Percentiles rank a stretch among this genome's conserved stretches.
These are phyloP conservation scores for Rostratula benghalensis DNA, from an alignment of 2,113 vertebrate genomes.

Conservation along the genomic window DNA sequence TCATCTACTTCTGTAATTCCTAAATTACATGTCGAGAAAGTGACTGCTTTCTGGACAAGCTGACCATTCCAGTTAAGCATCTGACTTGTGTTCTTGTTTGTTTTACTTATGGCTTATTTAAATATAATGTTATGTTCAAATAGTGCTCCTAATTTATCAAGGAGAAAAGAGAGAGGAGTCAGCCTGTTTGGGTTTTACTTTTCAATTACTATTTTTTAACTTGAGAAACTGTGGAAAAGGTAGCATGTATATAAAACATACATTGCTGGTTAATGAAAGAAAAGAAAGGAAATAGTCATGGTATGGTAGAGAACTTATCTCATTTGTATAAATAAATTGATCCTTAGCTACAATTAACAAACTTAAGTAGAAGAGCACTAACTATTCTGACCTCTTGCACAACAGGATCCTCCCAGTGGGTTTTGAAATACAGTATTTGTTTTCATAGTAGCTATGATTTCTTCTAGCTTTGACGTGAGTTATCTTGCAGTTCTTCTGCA, in stretches of 20 bases:
- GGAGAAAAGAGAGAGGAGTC: background rate
- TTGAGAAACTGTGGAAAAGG: background rate
- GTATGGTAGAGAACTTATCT: background rate
- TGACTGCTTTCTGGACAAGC: background rate
- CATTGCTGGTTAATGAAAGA: background rate
- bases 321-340: background rate
- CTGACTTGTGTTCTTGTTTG: background rate
- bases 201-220: background rate
- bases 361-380: background rate
- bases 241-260: background rate
- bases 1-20: background rate
- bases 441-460: slow-evolving; percentile 54
- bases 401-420: background rate
- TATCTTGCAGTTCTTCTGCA: slow-evolving; percentile 2
- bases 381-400: slow-evolving; percentile 12
- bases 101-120: background rate
- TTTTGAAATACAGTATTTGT: slow-evolving; percentile 66
- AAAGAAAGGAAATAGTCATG: background rate
- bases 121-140: background rate
- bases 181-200: background rate
- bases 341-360: background rate
- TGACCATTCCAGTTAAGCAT: background rate
- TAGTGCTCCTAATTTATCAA: background rate
- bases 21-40: background rate
- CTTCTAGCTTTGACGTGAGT: background rate